phyloP scores from a whole-genome alignment of 23 tunicate species.

The Trididemnum nubilum region DNA sequence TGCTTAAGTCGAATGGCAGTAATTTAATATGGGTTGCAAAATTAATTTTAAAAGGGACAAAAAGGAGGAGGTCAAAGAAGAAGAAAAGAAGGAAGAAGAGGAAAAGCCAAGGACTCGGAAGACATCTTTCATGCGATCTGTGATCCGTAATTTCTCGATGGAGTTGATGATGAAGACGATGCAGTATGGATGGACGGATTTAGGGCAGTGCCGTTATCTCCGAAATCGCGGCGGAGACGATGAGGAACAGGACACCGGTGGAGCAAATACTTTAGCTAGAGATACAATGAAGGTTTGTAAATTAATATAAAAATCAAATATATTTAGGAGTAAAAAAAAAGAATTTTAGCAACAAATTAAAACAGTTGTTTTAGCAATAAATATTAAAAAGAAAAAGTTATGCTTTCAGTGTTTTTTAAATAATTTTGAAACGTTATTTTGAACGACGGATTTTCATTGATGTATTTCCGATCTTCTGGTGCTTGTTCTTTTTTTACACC shows the following conservation, averaged over 20 bases:
- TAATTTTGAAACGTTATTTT: no score
- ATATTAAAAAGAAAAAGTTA: no score
- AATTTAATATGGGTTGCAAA: no score
- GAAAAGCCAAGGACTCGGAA: slow-evolving; percentile 73
- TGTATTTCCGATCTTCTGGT: no score
- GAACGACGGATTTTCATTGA: no score
- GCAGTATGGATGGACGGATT: slow-evolving; percentile 92
- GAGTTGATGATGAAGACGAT: slow-evolving; percentile 96
- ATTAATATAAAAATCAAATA: not conserved
- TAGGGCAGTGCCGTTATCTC: slow-evolving; percentile 83
- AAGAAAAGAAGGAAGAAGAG: slow-evolving; percentile 58
- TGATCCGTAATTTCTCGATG: slow-evolving; percentile 86
- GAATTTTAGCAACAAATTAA: not conserved
- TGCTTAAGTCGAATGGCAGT: no score
- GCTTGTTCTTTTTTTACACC: no score
- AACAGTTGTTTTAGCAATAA: no score
- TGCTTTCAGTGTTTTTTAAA: no score
- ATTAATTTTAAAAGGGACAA: slow-evolving; percentile 88
- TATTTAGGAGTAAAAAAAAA: not conserved
- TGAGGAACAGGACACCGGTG: slow-evolving; percentile 45
- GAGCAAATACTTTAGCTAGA: slow-evolving; percentile 55
- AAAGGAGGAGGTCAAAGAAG: slow-evolving; percentile 56
- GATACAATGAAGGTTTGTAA: slow-evolving; percentile 61
- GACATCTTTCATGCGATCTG: slow-evolving; percentile 92
- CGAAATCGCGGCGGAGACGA: slow-evolving; percentile 76